These are phyloP conservation scores for Bembecia ichneumoniformis DNA, from an alignment of 2,888 invertebrate genomes.

Conservation along the genomic window DNA sequence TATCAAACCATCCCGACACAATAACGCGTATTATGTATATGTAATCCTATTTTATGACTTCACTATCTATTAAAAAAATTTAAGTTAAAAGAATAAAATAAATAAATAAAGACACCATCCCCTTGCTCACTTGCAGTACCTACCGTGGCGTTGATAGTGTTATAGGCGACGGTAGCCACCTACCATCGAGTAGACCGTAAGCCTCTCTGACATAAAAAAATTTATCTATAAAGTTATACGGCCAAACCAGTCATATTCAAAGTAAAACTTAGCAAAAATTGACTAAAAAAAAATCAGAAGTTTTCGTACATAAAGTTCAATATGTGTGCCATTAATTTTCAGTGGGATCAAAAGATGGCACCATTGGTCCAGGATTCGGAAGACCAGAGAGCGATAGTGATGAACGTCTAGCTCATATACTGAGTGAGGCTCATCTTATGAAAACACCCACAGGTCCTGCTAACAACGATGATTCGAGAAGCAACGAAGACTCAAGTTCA, in stretches of 20 bases:
- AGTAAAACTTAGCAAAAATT: background rate
- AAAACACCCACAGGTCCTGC: conserved; percentile 71
- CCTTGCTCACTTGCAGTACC: too few species aligned
- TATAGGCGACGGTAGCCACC: too few species aligned
- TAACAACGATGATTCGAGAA: conserved; percentile 75
- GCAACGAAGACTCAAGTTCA: conserved; percentile 87
- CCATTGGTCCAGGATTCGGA: conserved; percentile 81
- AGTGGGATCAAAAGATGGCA: conserved; percentile 85
- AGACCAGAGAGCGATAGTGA: conserved; percentile 85
- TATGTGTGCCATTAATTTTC: conserved; percentile 22
- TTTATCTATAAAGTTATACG: too few species aligned
- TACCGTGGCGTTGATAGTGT: too few species aligned
- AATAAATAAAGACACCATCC: too few species aligned
- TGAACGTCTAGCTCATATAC: conserved; percentile 93
- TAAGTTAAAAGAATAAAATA: too few species aligned
- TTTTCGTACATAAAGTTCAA: background rate
- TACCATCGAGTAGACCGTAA: too few species aligned
- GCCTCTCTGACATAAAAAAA: too few species aligned
- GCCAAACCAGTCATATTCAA: background rate
- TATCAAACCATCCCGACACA: too few species aligned
- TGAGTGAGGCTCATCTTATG: conserved; percentile 93
- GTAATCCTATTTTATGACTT: too few species aligned
- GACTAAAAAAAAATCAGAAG: too few species aligned
- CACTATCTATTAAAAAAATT: too few species aligned
- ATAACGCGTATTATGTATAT: background rate